Evolutionary conservation across 1,140 invertebrate species (phyloP).

Genomic region (Diabrotica virgifera): DNA sequence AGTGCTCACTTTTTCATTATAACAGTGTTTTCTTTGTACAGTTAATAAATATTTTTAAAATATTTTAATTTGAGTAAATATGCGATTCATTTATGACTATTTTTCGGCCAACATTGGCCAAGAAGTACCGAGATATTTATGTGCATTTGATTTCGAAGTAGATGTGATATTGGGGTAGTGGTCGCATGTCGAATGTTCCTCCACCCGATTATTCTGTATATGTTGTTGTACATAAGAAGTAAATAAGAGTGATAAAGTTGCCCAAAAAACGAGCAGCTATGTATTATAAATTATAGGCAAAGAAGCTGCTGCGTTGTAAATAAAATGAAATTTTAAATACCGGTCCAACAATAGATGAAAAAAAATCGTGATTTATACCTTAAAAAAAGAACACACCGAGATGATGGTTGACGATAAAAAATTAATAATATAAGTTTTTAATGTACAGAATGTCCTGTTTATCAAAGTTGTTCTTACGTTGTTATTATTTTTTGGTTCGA

Average conservation of each 20-base stretch:
- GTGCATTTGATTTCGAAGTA: too few species aligned
- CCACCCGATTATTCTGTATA: neutral
- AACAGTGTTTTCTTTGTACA: too few species aligned
- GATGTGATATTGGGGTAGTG: neutral
- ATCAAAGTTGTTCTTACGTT: slow-evolving; percentile 41
- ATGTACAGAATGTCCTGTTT: slow-evolving; percentile 45
- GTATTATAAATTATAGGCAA: slow-evolving; percentile 37
- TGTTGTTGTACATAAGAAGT: slow-evolving; percentile 35
- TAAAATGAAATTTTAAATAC: slow-evolving; percentile 22
- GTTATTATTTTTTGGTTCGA: slow-evolving; percentile 35
- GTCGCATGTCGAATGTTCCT: slow-evolving; percentile 5
- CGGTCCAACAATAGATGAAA: slow-evolving; percentile 16
- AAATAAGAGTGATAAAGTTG: slow-evolving; percentile 31
- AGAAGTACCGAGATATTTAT: too few species aligned
- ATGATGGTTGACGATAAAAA: slow-evolving; percentile 39
- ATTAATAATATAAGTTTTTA: slow-evolving; percentile 45
- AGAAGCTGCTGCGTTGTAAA: slow-evolving; percentile 32
- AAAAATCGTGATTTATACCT: slow-evolving; percentile 45
- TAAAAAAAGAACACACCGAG: slow-evolving; percentile 34
- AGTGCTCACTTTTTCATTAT: too few species aligned
- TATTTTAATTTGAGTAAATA: too few species aligned
- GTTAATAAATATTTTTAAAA: too few species aligned
- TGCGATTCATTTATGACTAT: too few species aligned
- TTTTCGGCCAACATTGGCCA: too few species aligned
- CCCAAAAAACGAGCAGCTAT: slow-evolving; percentile 23